Evolutionary conservation across 2,113 vertebrate species (phyloP), one percentile per base, ranked within the genome.

Genomic region (Rousettus leschenaultii): DNA sequence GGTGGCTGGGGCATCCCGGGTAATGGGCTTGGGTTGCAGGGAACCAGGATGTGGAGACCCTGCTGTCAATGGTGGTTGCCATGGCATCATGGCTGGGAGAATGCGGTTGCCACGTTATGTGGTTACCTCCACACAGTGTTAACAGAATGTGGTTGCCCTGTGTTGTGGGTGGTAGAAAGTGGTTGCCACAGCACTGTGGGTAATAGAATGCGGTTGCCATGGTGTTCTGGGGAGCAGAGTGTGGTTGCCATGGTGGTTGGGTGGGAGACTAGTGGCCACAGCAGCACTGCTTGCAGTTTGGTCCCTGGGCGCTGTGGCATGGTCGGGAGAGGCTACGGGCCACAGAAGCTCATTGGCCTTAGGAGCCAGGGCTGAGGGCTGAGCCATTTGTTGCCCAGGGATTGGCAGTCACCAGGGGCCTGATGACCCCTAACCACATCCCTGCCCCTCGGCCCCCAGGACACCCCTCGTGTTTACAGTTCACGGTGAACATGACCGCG

Each of bases 401-500:
- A 33, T 66, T 45, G 16, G 51, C 0, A 7, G 53, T 26, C 19
- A 40, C 38, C 83, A 16, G 89, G 61, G 87, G 59, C 28, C 4
- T 0, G 2, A 1, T 35, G n/a, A n/a, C 74, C 26, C 61, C 86
- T 92, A 71, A 95, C 40, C 0, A 0, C 53, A 65, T 15, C 71
- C 82, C 80, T 77, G 65, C 28, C 80, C 92, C 65, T 21, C 0
- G 82, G 59, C 65, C 63, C 59, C 63, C 98, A 99, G 99, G 99
- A 96, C 99, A 99, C 98, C 99, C 99, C 10, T 99, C 99, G 45
- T 99, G 99, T 98, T 98, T 99, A 98, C 99, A 99, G 98, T 99
- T 99, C 98, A 99, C 99, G 33, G 99, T 99, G 97, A 99, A 99
- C 98, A 99, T 99, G 99, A 99, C 99, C 1, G 99, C 99, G 0